Evolutionary conservation across 2,113 vertebrate species (phyloP).

Genomic region (Arenaria interpres): DNA sequence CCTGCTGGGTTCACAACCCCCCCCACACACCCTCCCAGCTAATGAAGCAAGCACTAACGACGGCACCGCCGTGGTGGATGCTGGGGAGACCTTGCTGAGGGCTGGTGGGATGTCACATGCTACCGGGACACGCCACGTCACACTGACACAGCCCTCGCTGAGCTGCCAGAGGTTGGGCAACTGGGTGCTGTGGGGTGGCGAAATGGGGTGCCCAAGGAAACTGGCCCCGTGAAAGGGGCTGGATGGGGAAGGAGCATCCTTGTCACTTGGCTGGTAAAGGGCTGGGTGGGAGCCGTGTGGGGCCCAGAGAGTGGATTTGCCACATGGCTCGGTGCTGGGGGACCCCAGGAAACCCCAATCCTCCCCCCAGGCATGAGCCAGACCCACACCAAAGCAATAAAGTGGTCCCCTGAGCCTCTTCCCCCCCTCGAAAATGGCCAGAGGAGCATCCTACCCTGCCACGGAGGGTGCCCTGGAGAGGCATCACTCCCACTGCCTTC

Average conservation of each 20-base stretch:
- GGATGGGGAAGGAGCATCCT: accelerated
- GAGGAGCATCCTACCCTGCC: not conserved
- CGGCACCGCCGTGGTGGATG: accelerated
- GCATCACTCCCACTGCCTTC: accelerated
- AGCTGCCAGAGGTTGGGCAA: not conserved
- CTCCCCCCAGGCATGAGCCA: accelerated
- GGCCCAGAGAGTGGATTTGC: accelerated
- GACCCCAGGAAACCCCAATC: not conserved
- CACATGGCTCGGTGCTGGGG: accelerated
- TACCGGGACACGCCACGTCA: accelerated
- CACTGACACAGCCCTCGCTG: accelerated
- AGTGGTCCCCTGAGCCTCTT: accelerated
- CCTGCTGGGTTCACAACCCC: not conserved
- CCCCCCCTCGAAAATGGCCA: not conserved
- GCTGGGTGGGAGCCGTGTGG: not conserved
- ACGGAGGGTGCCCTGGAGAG: no score
- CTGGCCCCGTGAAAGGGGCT: no score
- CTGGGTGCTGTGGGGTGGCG: accelerated
- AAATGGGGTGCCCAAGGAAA: not conserved
- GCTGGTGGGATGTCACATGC: not conserved
- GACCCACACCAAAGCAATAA: no score
- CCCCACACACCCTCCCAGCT: no score
- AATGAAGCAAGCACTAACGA: not conserved
- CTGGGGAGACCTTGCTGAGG: not conserved
- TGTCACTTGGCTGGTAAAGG: not conserved